Percentiles rank a stretch among this genome's conserved stretches.
Evolutionary conservation across 1,140 invertebrate species (phyloP).

Genomic region (Drosophila simulans): DNA sequence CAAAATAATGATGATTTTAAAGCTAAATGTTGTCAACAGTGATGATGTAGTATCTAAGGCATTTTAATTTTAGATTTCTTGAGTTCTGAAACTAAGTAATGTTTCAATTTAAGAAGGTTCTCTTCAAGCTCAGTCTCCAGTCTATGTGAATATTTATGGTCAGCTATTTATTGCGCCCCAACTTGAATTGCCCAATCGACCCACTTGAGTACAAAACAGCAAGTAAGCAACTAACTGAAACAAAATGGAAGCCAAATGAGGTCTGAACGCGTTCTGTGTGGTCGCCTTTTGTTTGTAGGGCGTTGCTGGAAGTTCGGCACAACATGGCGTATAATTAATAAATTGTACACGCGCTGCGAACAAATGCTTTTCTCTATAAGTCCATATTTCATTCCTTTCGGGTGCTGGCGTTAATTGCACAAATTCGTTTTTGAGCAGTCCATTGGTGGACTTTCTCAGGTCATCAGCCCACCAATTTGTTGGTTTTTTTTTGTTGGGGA

Average conservation of each 20-base stretch:
- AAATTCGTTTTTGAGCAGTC: slow-evolving; percentile 80
- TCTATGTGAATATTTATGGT: background rate
- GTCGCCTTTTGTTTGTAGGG: slow-evolving; percentile 35
- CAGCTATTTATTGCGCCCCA: background rate
- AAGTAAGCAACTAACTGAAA: slow-evolving; percentile 53
- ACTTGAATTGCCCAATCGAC: background rate
- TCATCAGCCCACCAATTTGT: slow-evolving; percentile 23
- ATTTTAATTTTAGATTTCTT: too few relatives aligned
- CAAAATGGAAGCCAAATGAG: slow-evolving; percentile 54
- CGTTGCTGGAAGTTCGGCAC: slow-evolving; percentile 47
- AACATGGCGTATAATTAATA: slow-evolving; percentile 81
- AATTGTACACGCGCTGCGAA: slow-evolving; percentile 62
- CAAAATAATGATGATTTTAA: too few relatives aligned
- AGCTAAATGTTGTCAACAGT: too few relatives aligned
- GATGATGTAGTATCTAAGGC: too few relatives aligned
- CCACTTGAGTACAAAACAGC: slow-evolving; percentile 7
- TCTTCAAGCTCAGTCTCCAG: too few relatives aligned
- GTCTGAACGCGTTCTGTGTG: slow-evolving; percentile 29
- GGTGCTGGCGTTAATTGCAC: slow-evolving; percentile 71
- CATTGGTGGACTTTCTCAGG: slow-evolving; percentile 66
- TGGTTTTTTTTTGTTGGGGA: slow-evolving; percentile 8
- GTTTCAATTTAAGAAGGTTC: too few relatives aligned
- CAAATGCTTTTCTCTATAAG: slow-evolving; percentile 43
- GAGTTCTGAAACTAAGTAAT: too few relatives aligned
- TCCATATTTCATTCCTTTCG: slow-evolving; percentile 59